Evolutionary conservation across 1,140 invertebrate genomes (phyloP), one percentile per base, ranked within the genome.

Genomic region (Lasioglossum baleicum): DNA sequence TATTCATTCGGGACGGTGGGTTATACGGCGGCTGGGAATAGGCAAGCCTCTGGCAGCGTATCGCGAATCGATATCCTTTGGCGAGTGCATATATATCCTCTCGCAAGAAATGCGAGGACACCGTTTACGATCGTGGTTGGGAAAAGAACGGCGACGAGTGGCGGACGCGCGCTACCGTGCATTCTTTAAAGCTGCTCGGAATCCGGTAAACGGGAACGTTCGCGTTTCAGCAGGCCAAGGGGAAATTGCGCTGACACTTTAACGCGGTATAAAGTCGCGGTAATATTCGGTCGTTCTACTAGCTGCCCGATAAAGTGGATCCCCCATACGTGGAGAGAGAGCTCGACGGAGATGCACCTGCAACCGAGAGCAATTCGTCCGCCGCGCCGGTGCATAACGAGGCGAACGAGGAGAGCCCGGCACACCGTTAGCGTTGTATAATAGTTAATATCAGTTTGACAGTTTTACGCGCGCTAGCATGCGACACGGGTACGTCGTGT

Each of bases 381-480:
- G 35, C n/a, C 44, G 66, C 20, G 22, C 17, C 44, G 67, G 56
- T 51, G 42, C n/a, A 26, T 82, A 83, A 82, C 71, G 58, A 35
- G 40, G 15, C 65, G 35, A 5, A 35, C 15, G 31, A 63, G 48
- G 63, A 40, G 53, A 48, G 31, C 66, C 44, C 20, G 13, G 17
- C 22, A 10, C 35, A 10, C 35, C 7, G 53, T 40, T 51, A 58
- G n/a, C 53, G 42, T 75, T n/a, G 5, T 42, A 31, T 10, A 53
- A 70, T 75, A 66, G 80, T 84, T 84, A 83, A 80, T 84, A 82
- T 74, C 77, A 51, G 26, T 51, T 61, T 72, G 77, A 87, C 76
- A 85, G 82, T 86, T 86, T 86, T 84, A 77, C 82, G 68, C 51
- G 60, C 22, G 8, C 17, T 17, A 15, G 51, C 78, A 44, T 44